Percentiles rank a stretch among this genome's conserved stretches.
Conservation (phyloP, 1,140 invertebrate species). For the Nebria ingens region DNA sequence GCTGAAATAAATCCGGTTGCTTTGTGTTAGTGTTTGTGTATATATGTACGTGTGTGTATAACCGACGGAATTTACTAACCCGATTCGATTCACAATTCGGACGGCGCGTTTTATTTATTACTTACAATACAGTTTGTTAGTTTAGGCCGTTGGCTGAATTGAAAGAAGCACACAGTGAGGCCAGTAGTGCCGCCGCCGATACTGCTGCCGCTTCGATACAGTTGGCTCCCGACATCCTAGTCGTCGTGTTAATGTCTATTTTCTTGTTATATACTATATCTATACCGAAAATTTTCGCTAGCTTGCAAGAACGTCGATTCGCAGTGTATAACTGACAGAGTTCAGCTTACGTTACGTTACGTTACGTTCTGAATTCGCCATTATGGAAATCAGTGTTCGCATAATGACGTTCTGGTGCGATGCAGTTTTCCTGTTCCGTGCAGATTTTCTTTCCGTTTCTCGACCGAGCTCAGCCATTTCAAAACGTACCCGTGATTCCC, state of each 20-base stretch:
- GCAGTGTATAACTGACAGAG: no score
- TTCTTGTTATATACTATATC: no score
- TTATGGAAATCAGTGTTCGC: conserved; percentile 9
- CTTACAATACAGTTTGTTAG: not conserved
- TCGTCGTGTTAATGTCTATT: no score
- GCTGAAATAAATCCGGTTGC: no score
- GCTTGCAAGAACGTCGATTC: no score
- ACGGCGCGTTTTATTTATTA: conserved; percentile 1
- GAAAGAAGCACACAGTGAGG: not conserved
- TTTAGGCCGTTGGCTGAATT: not conserved
- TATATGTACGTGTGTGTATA: not conserved
- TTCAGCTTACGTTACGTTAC: not conserved
- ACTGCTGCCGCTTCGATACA: not conserved
- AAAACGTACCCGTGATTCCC: not conserved
- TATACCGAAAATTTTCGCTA: no score
- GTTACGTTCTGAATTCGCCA: conserved; percentile 1
- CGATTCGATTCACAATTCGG: no score
- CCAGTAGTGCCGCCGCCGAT: not conserved
- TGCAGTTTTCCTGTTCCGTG: conserved; percentile 3
- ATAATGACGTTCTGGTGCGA: conserved; percentile 5
- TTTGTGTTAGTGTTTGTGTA: no score
- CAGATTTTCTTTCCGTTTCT: not conserved
- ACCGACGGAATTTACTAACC: not conserved
- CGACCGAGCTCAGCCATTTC: not conserved
- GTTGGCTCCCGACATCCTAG: no score